Conservation (phyloP, 2,113 vertebrate species). For the Donacobius atricapilla region DNA sequence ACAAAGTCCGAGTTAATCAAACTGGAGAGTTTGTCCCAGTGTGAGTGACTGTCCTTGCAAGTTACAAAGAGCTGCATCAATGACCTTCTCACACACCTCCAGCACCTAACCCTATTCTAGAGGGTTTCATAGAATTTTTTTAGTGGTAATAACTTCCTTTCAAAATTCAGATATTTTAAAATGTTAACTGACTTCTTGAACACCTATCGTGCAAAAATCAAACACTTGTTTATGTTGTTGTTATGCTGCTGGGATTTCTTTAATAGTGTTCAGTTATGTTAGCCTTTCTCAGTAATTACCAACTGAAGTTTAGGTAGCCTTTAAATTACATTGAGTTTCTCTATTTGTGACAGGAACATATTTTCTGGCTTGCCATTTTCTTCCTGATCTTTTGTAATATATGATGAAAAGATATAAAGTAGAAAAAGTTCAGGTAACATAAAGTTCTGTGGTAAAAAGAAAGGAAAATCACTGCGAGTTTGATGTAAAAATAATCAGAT, state of each 20-base stretch:
- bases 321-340: background rate
- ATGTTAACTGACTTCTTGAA: background rate
- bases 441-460: background rate
- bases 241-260: background rate
- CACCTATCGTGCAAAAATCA: background rate
- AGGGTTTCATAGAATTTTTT: background rate
- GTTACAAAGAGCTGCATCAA: background rate
- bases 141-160: background rate
- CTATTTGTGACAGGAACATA: background rate
- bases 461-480: background rate
- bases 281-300: background rate
- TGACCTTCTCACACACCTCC: background rate
- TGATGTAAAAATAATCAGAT: background rate
- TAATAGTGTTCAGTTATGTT: background rate
- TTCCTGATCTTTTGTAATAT: background rate
- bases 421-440: background rate
- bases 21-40: background rate
- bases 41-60: background rate
- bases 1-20: background rate
- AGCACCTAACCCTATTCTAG: background rate
- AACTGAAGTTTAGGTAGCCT: background rate
- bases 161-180: background rate
- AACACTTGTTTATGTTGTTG: fast-evolving
- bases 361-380: background rate
- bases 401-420: background rate